Conservation (phyloP, 2,797 vertebrate species). For the Danio jaintianensis region DNA sequence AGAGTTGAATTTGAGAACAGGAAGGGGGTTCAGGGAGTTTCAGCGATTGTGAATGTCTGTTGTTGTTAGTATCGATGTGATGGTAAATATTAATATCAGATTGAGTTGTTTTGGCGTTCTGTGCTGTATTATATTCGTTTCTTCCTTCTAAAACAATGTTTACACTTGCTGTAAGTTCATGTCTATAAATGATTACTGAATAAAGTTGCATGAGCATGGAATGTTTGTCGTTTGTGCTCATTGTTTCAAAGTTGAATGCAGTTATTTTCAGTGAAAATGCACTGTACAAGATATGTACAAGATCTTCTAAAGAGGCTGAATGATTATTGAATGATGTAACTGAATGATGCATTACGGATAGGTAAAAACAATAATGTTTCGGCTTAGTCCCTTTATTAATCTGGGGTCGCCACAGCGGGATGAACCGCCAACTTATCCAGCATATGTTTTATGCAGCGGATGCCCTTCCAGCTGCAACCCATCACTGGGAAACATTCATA, state of each 20-base stretch:
- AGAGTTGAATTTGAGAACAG: conserved; percentile 13
- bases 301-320: neutral
- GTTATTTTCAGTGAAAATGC: conserved; percentile 69
- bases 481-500: too few species aligned
- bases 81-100: conserved; percentile 58
- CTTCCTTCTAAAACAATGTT: conserved; percentile 57
- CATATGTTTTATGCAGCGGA: too few species aligned
- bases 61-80: conserved; percentile 56
- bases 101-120: conserved; percentile 53
- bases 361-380: neutral
- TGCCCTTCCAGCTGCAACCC: too few species aligned
- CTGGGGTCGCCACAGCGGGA: too few species aligned
- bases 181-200: conserved; percentile 54
- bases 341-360: neutral
- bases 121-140: conserved; percentile 41
- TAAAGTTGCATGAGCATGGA: conserved; percentile 64
- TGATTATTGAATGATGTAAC: too few species aligned
- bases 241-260: conserved; percentile 13
- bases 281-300: conserved; percentile 50
- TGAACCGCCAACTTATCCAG: too few species aligned
- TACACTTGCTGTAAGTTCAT: conserved; percentile 57
- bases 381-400: too few species aligned
- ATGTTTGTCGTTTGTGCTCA: neutral
- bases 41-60: conserved; percentile 64
- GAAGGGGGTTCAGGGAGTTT: conserved; percentile 51